Base-by-base conservation (phyloP, 2,113 vertebrate genomes). In the Tauraco erythrolophus region DNA sequence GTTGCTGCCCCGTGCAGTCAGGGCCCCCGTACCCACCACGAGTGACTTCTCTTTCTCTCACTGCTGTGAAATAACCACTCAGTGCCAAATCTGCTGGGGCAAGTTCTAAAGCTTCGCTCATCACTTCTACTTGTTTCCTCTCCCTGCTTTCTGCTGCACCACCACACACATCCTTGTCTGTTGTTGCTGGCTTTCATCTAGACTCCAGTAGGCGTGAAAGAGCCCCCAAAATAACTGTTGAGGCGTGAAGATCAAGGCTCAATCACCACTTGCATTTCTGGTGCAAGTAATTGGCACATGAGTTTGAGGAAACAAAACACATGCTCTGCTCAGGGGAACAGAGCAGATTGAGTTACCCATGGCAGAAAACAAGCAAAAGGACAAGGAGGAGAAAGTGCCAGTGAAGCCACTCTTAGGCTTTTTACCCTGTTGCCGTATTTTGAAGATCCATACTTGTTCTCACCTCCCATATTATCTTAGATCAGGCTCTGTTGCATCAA, bases 251-350 rank as follows among this genome's bases (percentile, higher is more conserved):
- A 61, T 21, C 24, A 18, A 54, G 35, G 24, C 41, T 31, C 48
- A 76, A 84, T 33, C 18, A 65, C 62, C 11, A 21, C 57, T 68
- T 31, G 35, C n/a, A 14, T 60, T 60, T 46, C 51, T 71, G 48
- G 51, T 46, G 65, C 28, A 19, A 79, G 37, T 25, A 57, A 62
- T 3, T 13, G 19, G 39, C 53, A 46, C 16, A 6, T 1, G 23
- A 46, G 30, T 25, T 22, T 16, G 46, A 56, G 68, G 68, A 60
- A 50, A 56, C 35, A 28, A 22, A 56, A 31, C 41, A 27, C 70
- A 31, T 0, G 0, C 23, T 39, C 19, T 4, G 1, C 43, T 45
- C 30, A 19, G 33, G 33, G 33, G 31, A 76, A 33, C 1, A 2
- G 37, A 66, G 43, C 22, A 31, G 37, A 22, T 1, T 16, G 21